A percentile compares a stretch with the other conserved stretches of the same genome.
Conservation (phyloP, 2,113 vertebrate genomes). For the Elanoides forficatus region DNA sequence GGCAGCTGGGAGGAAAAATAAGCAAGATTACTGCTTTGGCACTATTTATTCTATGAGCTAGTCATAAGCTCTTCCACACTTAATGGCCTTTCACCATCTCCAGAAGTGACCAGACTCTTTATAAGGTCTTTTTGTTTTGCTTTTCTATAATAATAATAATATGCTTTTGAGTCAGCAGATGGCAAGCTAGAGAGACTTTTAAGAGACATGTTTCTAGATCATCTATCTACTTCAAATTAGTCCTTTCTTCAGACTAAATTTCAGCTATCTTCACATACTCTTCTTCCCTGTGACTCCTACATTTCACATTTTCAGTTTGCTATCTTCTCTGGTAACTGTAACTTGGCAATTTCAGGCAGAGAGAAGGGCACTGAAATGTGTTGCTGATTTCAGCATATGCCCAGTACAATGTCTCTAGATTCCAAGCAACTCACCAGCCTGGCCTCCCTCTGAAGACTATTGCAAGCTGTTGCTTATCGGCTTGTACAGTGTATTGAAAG, state of each 20-base stretch:
- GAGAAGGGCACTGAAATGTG: constrained; percentile 4
- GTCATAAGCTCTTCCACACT: not conserved
- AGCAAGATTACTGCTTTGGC: not conserved
- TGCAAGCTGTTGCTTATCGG: constrained; percentile 18
- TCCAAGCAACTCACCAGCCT: not conserved
- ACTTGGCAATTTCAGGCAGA: constrained; percentile 7
- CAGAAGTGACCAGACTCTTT: not conserved
- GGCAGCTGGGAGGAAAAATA: not conserved
- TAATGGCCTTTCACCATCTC: not conserved
- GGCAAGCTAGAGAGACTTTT: constrained; percentile 23
- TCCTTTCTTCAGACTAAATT: not conserved
- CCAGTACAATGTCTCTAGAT: not conserved
- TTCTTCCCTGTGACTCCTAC: constrained; percentile 15
- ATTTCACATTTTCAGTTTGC: not conserved
- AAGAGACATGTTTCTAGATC: not conserved
- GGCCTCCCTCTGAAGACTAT: not conserved
- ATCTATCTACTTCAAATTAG: constrained; percentile 6
- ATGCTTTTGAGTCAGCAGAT: constrained; percentile 7
- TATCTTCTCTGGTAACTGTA: not conserved
- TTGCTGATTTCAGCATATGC: constrained; percentile 31
- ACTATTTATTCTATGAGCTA: not conserved
- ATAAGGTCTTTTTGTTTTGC: not conserved
- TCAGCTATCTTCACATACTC: not conserved
- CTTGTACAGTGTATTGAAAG: not conserved
- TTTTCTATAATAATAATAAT: not conserved